Conservation (phyloP, 1,140 invertebrate species). For the Neodiprion fabricii region DNA sequence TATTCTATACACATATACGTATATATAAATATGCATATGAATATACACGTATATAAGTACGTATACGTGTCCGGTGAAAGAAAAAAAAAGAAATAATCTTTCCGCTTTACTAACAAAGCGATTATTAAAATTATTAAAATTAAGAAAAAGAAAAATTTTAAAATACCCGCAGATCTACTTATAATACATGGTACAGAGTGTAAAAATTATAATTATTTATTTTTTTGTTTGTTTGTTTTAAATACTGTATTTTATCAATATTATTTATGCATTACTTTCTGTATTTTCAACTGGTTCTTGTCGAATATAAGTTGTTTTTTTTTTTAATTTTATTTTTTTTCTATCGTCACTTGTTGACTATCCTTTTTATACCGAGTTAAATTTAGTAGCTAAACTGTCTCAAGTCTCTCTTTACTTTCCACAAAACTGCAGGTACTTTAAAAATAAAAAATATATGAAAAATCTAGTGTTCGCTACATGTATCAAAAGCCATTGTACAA, state of each 20-base stretch:
- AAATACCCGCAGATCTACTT: constrained; percentile 12
- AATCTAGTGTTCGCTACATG: neutral
- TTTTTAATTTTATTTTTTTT: constrained; percentile 9
- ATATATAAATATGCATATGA: neutral
- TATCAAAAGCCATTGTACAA: neutral
- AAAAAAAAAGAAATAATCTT: neutral
- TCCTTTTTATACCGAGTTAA: neutral
- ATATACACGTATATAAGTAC: neutral
- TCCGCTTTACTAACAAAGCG: neutral
- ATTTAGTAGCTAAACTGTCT: neutral
- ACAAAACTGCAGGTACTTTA: constrained; percentile 1
- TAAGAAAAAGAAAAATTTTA: neutral
- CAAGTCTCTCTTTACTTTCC: neutral
- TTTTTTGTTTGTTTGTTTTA: constrained; percentile 18
- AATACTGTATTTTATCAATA: constrained; percentile 4
- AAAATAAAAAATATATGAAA: neutral
- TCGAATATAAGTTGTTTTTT: neutral
- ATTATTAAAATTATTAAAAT: no score
- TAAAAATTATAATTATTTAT: constrained; percentile 18
- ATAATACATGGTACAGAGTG: constrained; percentile 24
- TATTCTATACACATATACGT: neutral
- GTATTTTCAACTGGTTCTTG: neutral
- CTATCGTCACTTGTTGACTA: neutral
- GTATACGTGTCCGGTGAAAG: neutral
- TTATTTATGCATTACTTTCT: constrained; percentile 3